phyloP scores from a whole-genome alignment of 2,797 vertebrate species.

The Danio choprae region DNA sequence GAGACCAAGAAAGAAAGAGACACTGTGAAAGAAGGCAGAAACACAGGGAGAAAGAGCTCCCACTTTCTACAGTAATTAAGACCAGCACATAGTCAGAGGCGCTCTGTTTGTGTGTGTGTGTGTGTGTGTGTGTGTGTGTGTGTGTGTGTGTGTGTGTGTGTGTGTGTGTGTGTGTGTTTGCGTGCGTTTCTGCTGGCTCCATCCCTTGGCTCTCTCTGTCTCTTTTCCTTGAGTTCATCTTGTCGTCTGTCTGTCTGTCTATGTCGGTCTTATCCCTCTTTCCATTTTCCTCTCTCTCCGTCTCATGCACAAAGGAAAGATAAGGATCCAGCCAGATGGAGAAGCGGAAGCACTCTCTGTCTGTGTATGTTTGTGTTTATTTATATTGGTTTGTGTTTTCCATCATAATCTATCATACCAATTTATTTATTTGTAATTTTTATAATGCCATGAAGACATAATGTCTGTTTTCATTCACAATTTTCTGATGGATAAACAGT shows the following conservation, averaged over 20 bases:
- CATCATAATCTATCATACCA: too few species aligned
- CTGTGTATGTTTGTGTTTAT: constrained; percentile 10
- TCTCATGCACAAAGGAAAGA: constrained; percentile 15
- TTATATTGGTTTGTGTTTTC: not conserved
- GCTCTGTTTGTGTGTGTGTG: not conserved
- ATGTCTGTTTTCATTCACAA: too few species aligned
- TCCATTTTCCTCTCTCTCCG: constrained; percentile 17
- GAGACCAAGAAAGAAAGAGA: constrained; percentile 5
- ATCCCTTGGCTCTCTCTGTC: constrained; percentile 23
- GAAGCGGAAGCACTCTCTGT: constrained; percentile 26
- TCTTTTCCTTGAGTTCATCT: constrained; percentile 40
- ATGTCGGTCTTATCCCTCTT: constrained; percentile 32
- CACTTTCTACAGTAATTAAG: constrained; percentile 53
- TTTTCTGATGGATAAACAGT: too few species aligned
- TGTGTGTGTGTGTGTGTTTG: constrained; percentile 39
- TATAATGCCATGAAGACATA: too few species aligned
- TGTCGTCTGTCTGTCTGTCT: constrained; percentile 38
- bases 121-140: too few species aligned
- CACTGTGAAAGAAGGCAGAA: not conserved
- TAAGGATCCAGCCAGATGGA: constrained; percentile 35
- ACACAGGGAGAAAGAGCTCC: constrained; percentile 21
- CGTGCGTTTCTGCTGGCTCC: not conserved
- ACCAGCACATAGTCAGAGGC: constrained; percentile 41
- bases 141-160: constrained; percentile 20
- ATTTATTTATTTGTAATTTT: too few species aligned